These are phyloP conservation scores for Strigamia crassipes DNA, from an alignment of 2,888 invertebrate genomes.

Conservation along the genomic window DNA sequence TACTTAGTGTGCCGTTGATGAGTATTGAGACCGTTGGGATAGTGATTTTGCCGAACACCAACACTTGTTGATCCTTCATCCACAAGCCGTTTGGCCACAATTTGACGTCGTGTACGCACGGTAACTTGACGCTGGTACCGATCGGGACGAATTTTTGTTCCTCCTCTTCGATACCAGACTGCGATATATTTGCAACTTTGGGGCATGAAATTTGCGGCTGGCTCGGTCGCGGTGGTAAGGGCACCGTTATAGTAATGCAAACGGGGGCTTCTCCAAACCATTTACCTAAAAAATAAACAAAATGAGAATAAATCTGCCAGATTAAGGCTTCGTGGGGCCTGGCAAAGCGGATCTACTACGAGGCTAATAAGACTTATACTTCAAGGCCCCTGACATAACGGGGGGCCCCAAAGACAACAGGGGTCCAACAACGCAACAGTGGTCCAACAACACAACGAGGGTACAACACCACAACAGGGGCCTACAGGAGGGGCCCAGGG, in stretches of 20 bases:
- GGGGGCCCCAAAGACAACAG: too few relatives aligned
- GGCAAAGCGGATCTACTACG: too few relatives aligned
- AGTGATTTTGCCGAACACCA: not conserved
- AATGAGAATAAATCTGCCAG: not conserved
- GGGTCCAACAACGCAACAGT: too few relatives aligned
- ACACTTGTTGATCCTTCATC: conserved; percentile 43
- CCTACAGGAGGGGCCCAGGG: too few relatives aligned
- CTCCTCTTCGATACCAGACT: not conserved
- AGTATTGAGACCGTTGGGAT: not conserved
- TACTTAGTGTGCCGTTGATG: conserved; percentile 10
- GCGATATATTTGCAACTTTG: not conserved
- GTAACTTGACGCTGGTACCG: conserved; percentile 3
- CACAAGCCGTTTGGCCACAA: not conserved
- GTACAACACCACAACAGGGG: too few relatives aligned
- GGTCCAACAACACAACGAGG: too few relatives aligned
- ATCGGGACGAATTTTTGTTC: not conserved
- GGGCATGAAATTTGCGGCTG: not conserved
- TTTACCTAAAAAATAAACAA: not conserved
- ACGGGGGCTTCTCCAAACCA: not conserved
- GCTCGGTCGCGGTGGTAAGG: not conserved
- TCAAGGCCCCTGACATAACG: too few relatives aligned
- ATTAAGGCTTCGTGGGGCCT: too few relatives aligned
- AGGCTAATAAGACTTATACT: too few relatives aligned
- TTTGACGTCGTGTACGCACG: not conserved
- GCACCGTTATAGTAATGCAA: not conserved